Base-by-base conservation (phyloP, 2,888 invertebrate genomes). In the Drosophila melanosoma region DNA sequence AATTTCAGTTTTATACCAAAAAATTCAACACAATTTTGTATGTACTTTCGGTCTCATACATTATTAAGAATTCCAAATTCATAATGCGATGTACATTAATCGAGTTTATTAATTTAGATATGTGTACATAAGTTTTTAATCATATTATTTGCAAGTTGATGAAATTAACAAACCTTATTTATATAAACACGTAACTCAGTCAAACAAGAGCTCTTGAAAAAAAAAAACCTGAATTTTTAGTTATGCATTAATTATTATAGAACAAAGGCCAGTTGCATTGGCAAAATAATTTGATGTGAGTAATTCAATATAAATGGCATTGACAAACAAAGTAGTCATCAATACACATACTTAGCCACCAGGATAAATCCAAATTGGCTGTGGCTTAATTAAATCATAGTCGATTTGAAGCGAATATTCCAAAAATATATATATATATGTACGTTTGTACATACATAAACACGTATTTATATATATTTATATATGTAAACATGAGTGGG, bases 361-460 rank as follows among this genome's bases (percentile, higher is more conserved):
- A 3, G 38, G 35, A 60, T 66, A 23, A 57, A 48, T 20, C 38
- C 54, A 68, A 68, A 45, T 67, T 68, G 49, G 45, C 59, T 63
- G 64, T 62, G 70, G 64, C 64, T 63, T 74, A 82, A 85, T 85
- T 81, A 77, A 87, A 87, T 81, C 70, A 79, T 67, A 74, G 68
- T 79, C 74, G 57, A 81, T 61, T 65, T 82, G 42, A 76, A 74
- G 69, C 65, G 62, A 58, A 69, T 58, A 64, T 58, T 63, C 54
- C 10, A 69, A 76, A 79, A 6, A 29, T 23, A 23, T 23, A 23
- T 69, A 57, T 53, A 72, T 26, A 20, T 62, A 33, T 38, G 26
- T 26, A 35, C 17, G n/a, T 11, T n/a, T 5, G 45, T 53, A 11
- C 23, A 20, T 11, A 40, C 11, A 40, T 10, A 23, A 26, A 15